Base-by-base conservation (phyloP, 1,140 invertebrate genomes). In the Dendrolimus kikuchii region DNA sequence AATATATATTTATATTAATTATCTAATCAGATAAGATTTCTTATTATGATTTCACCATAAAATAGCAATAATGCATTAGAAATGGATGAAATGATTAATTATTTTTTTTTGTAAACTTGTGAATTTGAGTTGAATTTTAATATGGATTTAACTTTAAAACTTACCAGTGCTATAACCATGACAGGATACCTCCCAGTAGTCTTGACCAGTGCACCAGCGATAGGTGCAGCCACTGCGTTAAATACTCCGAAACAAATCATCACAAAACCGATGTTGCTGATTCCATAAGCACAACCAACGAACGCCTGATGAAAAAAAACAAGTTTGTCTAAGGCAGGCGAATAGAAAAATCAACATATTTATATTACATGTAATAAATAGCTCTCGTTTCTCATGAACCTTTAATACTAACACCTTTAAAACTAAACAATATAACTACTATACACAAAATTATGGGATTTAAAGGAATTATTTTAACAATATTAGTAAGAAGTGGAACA, bases 241-340 rank as follows among this genome's bases (percentile, higher is more conserved):
- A 92, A 92, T 6, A 94, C 90, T 2, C 96, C 96, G 71, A 96
- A 97, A 71, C 94, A 95, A 49, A 98, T 96, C 92, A 98, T 95
- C 37, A 98, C 95, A 68, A 93, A 97, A 1, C 96, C 96, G 38
- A 98, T 95, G 66, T 96, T 94, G 53, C 91, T 92, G 57, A 98
- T 94, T 3, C 96, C 96, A 90, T 94, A 93, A 0, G 94, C 92
- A 71, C 97, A 98, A 0, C 93, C 95, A 2, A 98, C 93, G 70
- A 93, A 98, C 0, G 95, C 93, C 95, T 97, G 86, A 6, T 4
- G 54, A 62, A 53, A 53, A 47, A 8, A 41, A 36, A 49, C 7
- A 46, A 37, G 7, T 6, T 46, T 6, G 2, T 46, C 45, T 46
- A 46, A n/a, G n/a, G n/a, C n/a, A n/a, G n/a, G n/a, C n/a, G n/a